phyloP scores from a whole-genome alignment of 2,113 vertebrate genomes.

The Hystrix cristata region DNA sequence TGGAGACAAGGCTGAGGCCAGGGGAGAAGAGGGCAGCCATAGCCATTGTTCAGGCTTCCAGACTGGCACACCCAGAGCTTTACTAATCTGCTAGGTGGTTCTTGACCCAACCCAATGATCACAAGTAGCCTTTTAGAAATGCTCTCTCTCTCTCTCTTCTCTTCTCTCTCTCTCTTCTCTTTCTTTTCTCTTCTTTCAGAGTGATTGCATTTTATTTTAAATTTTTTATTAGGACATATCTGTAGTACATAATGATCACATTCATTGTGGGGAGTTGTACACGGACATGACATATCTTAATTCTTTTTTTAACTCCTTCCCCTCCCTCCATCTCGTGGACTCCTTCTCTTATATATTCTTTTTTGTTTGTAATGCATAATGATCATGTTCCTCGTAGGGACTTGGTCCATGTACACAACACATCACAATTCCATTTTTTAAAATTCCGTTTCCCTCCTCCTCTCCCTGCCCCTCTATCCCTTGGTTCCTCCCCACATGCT shows the following conservation, averaged over 20 bases:
- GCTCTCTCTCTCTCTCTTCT: neutral
- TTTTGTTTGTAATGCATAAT: neutral
- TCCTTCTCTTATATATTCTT: too few relatives aligned
- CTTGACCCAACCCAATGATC: neutral
- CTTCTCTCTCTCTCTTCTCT: neutral
- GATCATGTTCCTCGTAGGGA: neutral
- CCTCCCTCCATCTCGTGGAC: neutral
- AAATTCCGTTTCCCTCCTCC: neutral
- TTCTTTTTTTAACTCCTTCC: neutral
- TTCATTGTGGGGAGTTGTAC: neutral
- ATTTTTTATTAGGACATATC: neutral
- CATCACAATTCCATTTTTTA: neutral
- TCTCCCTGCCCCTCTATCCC: neutral
- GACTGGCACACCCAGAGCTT: neutral
- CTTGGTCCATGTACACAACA: neutral
- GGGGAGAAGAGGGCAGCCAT: neutral
- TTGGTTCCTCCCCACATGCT: neutral
- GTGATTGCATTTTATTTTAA: neutral
- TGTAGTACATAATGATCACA: neutral
- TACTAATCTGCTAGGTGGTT: neutral
- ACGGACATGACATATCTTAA: neutral
- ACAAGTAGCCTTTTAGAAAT: neutral
- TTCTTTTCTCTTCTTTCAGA: neutral
- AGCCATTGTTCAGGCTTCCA: rapidly evolving
- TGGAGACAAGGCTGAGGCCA: rapidly evolving